A percentile compares a stretch with the other conserved stretches of the same genome.
Conservation (phyloP, 1,140 invertebrate species). For the Bemisia tabaci region DNA sequence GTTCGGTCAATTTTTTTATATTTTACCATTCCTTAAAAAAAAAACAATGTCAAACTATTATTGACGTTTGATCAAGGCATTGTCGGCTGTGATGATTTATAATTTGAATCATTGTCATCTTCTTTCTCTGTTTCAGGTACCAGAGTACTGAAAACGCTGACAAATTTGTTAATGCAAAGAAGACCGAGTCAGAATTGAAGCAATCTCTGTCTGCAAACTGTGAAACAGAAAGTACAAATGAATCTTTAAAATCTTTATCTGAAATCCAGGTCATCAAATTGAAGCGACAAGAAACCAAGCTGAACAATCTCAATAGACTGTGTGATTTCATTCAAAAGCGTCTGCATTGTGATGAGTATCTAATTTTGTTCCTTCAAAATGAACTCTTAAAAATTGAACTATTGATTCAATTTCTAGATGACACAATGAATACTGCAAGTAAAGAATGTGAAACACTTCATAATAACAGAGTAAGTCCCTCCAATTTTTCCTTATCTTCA, state of each 20-base stretch:
- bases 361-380: neutral
- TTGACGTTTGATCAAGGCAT: too few relatives aligned
- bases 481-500: too few relatives aligned
- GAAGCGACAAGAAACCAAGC: neutral
- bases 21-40: too few relatives aligned
- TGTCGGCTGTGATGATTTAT: too few relatives aligned
- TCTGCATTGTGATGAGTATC: neutral
- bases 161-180: neutral
- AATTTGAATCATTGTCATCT: neutral
- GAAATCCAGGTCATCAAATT: neutral
- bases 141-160: neutral
- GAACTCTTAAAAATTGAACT: neutral
- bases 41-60: too few relatives aligned
- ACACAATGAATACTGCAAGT: neutral
- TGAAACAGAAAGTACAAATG: neutral
- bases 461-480: too few relatives aligned
- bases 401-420: neutral
- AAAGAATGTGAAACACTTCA: too few relatives aligned
- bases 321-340: neutral
- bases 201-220: neutral
- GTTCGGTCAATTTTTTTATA: too few relatives aligned
- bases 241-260: neutral
- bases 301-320: neutral
- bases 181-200: neutral
- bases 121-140: neutral